Percentiles rank a stretch among this genome's conserved stretches.
These are phyloP conservation scores for Sebastes fasciatus DNA, from an alignment of 2,113 vertebrate species.

Conservation along the genomic window DNA sequence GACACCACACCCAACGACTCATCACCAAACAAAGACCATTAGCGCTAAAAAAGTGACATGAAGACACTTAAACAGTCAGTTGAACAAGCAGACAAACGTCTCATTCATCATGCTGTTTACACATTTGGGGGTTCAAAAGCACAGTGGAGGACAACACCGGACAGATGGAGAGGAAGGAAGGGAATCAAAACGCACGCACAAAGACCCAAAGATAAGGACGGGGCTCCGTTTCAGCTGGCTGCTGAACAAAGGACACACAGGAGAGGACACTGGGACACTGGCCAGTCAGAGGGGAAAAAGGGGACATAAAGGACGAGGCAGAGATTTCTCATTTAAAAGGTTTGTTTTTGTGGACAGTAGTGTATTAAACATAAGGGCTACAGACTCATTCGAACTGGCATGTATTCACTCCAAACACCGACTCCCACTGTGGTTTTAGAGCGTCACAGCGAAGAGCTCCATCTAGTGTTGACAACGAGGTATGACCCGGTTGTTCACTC, in stretches of 20 bases:
- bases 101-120: slow-evolving; percentile 12
- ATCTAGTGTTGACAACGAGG: slow-evolving; percentile 56
- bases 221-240: slow-evolving; percentile 39
- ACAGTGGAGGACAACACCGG: slow-evolving; percentile 10
- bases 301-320: background rate
- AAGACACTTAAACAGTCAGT: background rate
- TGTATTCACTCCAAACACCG: background rate
- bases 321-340: background rate
- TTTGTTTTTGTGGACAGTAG: background rate
- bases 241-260: slow-evolving; percentile 37
- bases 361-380: background rate
- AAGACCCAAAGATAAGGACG: slow-evolving; percentile 34
- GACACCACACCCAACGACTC: background rate
- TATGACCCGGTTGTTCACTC: background rate
- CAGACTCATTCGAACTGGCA: background rate
- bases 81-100: slow-evolving; percentile 6
- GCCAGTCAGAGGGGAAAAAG: background rate
- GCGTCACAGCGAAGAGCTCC: slow-evolving; percentile 54
- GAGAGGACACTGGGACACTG: slow-evolving; percentile 11
- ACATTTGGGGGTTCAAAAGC: slow-evolving; percentile 19
- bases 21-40: background rate
- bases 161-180: slow-evolving; percentile 50
- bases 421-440: background rate
- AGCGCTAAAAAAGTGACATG: background rate
- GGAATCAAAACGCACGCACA: slow-evolving; percentile 30